These are phyloP conservation scores for Orthonychiurus folsomi DNA, from an alignment of 2,888 invertebrate species.

Conservation along the genomic window DNA sequence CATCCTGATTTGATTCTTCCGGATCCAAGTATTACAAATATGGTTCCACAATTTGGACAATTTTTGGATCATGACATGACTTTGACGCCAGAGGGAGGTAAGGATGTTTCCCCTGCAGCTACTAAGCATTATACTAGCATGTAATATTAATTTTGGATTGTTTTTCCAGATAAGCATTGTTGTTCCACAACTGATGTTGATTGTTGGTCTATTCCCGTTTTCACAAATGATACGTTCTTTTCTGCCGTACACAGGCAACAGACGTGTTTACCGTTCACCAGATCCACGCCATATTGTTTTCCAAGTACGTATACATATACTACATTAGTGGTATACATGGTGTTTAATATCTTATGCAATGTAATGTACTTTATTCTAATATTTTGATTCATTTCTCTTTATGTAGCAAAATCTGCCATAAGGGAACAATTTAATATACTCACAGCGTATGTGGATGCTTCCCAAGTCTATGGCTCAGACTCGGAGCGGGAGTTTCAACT, in stretches of 20 bases:
- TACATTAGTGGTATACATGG: background rate
- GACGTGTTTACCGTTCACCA: slow-evolving; percentile 38
- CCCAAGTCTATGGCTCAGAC: slow-evolving; percentile 39
- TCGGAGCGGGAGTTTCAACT: slow-evolving; percentile 28
- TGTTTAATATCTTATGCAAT: too few relatives aligned
- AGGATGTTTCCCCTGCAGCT: slow-evolving; percentile 15
- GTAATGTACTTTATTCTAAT: too few relatives aligned
- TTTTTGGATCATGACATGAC: slow-evolving; percentile 40
- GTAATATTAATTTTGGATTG: too few relatives aligned
- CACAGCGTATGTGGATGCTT: slow-evolving; percentile 37
- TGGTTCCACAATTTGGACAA: slow-evolving; percentile 39
- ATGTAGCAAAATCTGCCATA: slow-evolving; percentile 21
- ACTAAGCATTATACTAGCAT: too few relatives aligned
- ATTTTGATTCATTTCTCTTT: background rate
- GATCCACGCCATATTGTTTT: slow-evolving; percentile 38
- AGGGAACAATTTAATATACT: slow-evolving; percentile 39
- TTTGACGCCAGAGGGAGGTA: slow-evolving; percentile 32
- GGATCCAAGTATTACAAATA: slow-evolving; percentile 36
- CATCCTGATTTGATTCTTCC: slow-evolving; percentile 35
- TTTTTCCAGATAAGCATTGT: slow-evolving; percentile 17
- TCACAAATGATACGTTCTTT: slow-evolving; percentile 32
- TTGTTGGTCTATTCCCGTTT: slow-evolving; percentile 34
- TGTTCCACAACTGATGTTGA: slow-evolving; percentile 23
- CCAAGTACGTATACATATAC: slow-evolving; percentile 19
- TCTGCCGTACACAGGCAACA: slow-evolving; percentile 20